phyloP scores from a whole-genome alignment of 2,888 invertebrate genomes.

The Aromia moschata region DNA sequence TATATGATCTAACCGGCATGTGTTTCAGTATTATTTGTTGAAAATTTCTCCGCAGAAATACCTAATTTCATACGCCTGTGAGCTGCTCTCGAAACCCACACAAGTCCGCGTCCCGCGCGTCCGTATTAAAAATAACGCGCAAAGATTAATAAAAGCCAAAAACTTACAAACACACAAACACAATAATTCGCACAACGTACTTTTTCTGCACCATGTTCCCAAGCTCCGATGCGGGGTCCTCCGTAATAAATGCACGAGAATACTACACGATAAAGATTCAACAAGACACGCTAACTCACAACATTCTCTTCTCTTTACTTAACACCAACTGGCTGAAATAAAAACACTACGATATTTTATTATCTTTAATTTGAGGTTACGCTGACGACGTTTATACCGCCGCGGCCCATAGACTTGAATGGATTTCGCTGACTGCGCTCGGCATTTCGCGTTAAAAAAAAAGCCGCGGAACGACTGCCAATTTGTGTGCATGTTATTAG shows the following conservation, averaged over 20 bases:
- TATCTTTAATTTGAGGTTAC: constrained; percentile 17
- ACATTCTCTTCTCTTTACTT: constrained; percentile 19
- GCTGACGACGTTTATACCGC: constrained; percentile 2
- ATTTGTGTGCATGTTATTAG: background rate
- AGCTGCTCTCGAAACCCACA: background rate
- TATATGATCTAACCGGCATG: too few species aligned
- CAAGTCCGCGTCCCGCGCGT: background rate
- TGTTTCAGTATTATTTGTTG: background rate
- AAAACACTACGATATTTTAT: constrained; percentile 22
- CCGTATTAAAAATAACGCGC: constrained; percentile 6
- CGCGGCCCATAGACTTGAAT: background rate
- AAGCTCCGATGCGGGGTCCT: background rate
- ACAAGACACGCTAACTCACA: constrained; percentile 9
- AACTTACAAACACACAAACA: constrained; percentile 26
- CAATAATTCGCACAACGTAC: constrained; percentile 22
- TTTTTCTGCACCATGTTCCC: constrained; percentile 29
- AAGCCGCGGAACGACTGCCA: background rate
- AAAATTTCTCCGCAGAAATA: background rate
- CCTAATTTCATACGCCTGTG: background rate
- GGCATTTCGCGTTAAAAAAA: background rate
- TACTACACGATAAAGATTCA: constrained; percentile 3
- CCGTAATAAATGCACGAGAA: constrained; percentile 14
- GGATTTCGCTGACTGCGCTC: background rate
- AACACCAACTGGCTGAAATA: constrained; percentile 17
- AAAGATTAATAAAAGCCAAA: background rate